Conservation (phyloP, 2,113 vertebrate species). For the Alligator sinensis region DNA sequence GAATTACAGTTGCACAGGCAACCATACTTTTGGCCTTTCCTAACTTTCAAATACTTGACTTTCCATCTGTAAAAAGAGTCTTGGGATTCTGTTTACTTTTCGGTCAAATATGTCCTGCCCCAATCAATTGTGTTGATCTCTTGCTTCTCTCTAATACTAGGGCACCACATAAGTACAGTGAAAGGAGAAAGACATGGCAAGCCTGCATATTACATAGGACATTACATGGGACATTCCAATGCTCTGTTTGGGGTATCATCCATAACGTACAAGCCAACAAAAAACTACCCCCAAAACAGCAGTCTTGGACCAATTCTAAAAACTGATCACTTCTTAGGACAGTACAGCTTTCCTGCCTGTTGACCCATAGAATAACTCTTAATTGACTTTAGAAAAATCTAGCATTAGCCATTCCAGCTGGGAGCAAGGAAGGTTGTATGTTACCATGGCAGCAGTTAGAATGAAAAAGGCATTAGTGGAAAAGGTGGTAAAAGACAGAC, state of each 20-base stretch:
- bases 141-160: background rate
- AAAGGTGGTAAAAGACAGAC: background rate
- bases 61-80: background rate
- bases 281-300: background rate
- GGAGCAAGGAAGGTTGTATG: background rate
- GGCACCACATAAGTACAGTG: background rate
- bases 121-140: background rate
- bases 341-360: background rate
- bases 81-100: background rate
- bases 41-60: background rate
- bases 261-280: background rate
- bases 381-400: background rate
- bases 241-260: background rate
- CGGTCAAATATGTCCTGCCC: background rate
- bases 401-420: background rate
- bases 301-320: background rate
- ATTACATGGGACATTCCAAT: background rate
- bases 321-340: background rate
- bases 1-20: background rate
- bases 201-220: background rate
- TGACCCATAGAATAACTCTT: background rate
- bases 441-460: constrained; percentile 15
- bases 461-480: background rate
- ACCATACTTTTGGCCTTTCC: background rate
- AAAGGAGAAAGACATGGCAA: background rate